These are phyloP conservation scores for Scophthalmus maximus DNA, from an alignment of 2,113 vertebrate genomes.

Conservation along the genomic window DNA sequence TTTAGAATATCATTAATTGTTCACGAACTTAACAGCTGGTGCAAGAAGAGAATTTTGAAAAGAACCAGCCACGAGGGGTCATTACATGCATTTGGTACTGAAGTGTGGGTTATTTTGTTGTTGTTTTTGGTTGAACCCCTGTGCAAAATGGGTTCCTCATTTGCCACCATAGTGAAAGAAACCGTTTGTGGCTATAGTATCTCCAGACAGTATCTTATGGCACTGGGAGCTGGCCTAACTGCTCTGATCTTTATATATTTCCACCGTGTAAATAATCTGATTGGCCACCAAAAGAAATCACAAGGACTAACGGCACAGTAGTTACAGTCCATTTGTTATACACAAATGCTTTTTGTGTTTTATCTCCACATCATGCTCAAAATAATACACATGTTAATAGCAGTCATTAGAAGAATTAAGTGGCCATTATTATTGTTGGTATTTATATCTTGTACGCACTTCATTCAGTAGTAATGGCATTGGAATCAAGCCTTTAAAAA, in stretches of 20 bases:
- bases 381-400: constrained; percentile 76
- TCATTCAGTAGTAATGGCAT: constrained; percentile 59
- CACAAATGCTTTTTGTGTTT: constrained; percentile 77
- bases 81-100: constrained; percentile 42
- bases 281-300: constrained; percentile 77
- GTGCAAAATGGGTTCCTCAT: constrained; percentile 48
- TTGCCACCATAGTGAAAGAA: constrained; percentile 68
- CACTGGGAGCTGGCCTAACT: constrained; percentile 75
- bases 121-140: constrained; percentile 26
- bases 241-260: constrained; percentile 78
- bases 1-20: constrained; percentile 18
- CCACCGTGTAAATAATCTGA: constrained; percentile 81
- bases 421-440: constrained; percentile 75
- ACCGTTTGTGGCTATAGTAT: constrained; percentile 69
- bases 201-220: constrained; percentile 82
- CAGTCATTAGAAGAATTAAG: constrained; percentile 76
- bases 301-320: constrained; percentile 71
- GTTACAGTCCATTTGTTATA: constrained; percentile 82
- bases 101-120: constrained; percentile 6
- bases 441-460: constrained; percentile 60
- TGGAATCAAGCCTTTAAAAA: constrained; percentile 52
- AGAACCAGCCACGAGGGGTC: constrained; percentile 13
- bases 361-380: constrained; percentile 69
- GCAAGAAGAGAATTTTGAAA: constrained; percentile 59
- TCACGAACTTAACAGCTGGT: constrained; percentile 15